Evolutionary conservation across 2,888 invertebrate genomes (phyloP).

Genomic region (Heteromyza rotundicornis): DNA sequence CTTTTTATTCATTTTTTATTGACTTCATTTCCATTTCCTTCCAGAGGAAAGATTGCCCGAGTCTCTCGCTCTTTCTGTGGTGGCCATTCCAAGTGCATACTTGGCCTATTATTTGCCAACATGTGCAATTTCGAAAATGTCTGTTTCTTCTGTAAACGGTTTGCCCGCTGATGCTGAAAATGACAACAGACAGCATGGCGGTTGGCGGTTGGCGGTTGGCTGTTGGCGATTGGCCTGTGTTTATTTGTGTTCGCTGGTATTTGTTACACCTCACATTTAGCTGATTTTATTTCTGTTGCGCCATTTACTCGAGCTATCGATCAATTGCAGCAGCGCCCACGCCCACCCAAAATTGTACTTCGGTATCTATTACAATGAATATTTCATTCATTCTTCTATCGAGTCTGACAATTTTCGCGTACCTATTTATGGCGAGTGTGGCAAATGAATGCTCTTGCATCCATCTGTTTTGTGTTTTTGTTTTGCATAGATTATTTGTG

Average conservation of each 20-base stretch:
- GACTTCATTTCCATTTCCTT: constrained; percentile 13
- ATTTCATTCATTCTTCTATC: too few species aligned
- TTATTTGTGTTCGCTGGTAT: not conserved
- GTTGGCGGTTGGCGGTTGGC: constrained; percentile 13
- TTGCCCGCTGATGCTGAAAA: constrained; percentile 10
- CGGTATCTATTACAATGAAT: too few species aligned
- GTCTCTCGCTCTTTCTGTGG: not conserved
- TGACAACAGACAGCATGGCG: constrained; percentile 29
- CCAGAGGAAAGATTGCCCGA: not conserved
- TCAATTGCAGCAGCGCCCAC: too few species aligned
- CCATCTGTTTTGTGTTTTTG: not conserved
- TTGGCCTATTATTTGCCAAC: not conserved
- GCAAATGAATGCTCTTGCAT: not conserved
- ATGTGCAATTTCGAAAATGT: constrained; percentile 3
- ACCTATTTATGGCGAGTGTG: not conserved
- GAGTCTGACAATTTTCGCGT: not conserved
- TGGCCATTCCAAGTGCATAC: not conserved
- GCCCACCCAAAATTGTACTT: not conserved
- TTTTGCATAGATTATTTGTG: not conserved
- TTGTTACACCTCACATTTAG: not conserved
- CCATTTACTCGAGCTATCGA: too few species aligned
- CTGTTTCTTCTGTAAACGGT: not conserved
- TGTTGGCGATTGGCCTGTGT: not conserved
- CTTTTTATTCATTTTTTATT: not conserved
- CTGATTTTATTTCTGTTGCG: too few species aligned